Evolutionary conservation across 92 coral and sea anemone genomes (phyloP), one percentile per base, ranked within the genome.

Genomic region (Siderastrea radians): DNA sequence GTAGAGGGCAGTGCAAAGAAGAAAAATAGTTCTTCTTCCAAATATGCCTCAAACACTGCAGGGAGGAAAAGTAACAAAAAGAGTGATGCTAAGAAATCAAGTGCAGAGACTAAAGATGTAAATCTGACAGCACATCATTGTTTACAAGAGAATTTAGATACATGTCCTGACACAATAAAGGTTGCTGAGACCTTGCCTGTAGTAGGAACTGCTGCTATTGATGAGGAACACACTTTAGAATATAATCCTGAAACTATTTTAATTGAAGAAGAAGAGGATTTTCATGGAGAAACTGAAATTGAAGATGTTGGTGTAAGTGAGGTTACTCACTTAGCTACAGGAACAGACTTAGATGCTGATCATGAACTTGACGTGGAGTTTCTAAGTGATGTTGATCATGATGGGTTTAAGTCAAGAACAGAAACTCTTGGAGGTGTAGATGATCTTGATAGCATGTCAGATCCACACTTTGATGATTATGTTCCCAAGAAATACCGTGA

Each of bases 401-500:
- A 47, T 11, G 55, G 38, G n/a, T 5, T 17, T 77, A 51, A n/a
- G 19, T 15, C 10, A 59, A 62, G 49, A 44, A 38, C 1, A 60
- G 44, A 44, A 38, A 74, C 4, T 26, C 60, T 11, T 14, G 78
- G 49, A 48, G 55, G 49, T 43, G 69, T 14, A 10, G 68, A 59
- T 43, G 81, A 55, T 5, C 50, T 55, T 8, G 86, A 55, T 13
- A 61, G 13, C 49, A 60, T 48, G 12, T 7, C 78, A 51, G 87
- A 6, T 15, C n/a, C 59, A 57, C 48, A 44, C 49, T 83, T 59
- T 60, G 72, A 65, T 11, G 72, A 38, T 14, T 3, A 17, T 3
- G 49, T 48, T 59, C 88, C 88, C 1, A 90, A 72, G 75, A 81
- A 70, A 55, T 93, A 76, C 60, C 79, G 89, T 57, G 98, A 95